Evolutionary conservation across 2,888 invertebrate species (phyloP), one percentile per base, ranked within the genome.

Genomic region (Dicycla oo): DNA sequence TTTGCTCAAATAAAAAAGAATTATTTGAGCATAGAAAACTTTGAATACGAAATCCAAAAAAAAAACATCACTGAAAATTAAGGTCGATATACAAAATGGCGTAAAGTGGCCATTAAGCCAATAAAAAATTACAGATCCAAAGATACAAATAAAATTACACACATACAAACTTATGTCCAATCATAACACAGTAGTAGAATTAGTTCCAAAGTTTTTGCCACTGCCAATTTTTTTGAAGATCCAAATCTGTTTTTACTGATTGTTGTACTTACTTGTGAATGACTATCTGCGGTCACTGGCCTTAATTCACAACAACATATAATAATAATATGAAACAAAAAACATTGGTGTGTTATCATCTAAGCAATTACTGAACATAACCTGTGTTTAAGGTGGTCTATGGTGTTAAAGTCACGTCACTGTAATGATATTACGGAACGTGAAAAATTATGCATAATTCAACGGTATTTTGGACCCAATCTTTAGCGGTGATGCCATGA

Each of bases 341-440:
- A 82, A 60, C 30, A 11, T 70, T 20, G 30, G 34, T 66, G 45
- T 70, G 43, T 60, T 65, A 72, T 68, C 61, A 60, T 71, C 67
- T 62, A 11, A 63, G 65, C 79, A 73, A 78, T 86, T 78, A 75
- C 67, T 73, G 49, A 54, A 7, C 13, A 65, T n/a, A 82, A 75
- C 73, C 69, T 40, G 3, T 81, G 73, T 69, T 84, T 78, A 75
- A 57, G 45, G 71, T 70, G 65, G 6, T 73, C 49, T 75, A 69
- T 84, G 73, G 73, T 53, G 34, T 66, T 40, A 61, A 85, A 86
- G 86, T 88, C 87, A 88, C 87, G 87, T 87, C 86, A 88, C 81
- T 73, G 77, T 89, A 88, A 89, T 89, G 85, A 87, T 84, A 90
- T 89, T 89, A 88, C 72, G 69, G 80, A 62, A 85, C 73, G 74